Conservation (phyloP, 2,888 invertebrate species). For the Drosophila atroscutellata region DNA sequence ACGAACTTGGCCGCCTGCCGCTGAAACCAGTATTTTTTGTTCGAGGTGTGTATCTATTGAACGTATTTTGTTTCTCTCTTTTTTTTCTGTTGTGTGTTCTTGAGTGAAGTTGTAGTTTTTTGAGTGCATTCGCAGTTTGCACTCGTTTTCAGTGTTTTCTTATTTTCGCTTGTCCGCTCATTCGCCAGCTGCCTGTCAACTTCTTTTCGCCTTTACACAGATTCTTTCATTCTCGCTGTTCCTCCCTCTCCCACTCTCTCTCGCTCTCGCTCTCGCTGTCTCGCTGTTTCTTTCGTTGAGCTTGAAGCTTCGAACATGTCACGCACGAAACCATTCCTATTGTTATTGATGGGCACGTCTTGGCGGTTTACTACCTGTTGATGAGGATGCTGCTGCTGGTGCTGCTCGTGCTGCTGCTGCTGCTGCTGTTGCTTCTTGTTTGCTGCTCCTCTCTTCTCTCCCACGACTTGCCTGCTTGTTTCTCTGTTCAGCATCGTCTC, state of each 20-base stretch:
- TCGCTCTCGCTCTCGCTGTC: not conserved
- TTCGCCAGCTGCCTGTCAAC: constrained; percentile 51
- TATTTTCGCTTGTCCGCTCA: constrained; percentile 25
- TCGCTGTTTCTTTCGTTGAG: constrained; percentile 6
- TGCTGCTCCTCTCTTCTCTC: constrained; percentile 10
- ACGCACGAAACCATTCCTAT: constrained; percentile 75
- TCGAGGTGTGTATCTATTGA: constrained; percentile 73
- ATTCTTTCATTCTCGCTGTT: constrained; percentile 8
- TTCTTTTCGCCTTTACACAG: not conserved
- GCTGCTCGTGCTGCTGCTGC: constrained; percentile 1
- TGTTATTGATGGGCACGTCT: constrained; percentile 80
- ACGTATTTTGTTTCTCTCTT: constrained; percentile 12
- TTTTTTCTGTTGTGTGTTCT: constrained; percentile 11
- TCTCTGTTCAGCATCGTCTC: constrained; percentile 1
- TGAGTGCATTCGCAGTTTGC: constrained; percentile 24
- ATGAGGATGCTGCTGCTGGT: constrained; percentile 53
- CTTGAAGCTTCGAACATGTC: constrained; percentile 62
- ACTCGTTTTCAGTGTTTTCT: constrained; percentile 3
- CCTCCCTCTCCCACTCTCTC: not conserved
- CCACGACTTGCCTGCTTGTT: not conserved
- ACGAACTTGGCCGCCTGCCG: constrained; percentile 62
- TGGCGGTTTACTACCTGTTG: constrained; percentile 83
- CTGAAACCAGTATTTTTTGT: constrained; percentile 69
- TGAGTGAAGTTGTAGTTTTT: constrained; percentile 49
- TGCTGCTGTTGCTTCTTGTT: constrained; percentile 6